Evolutionary conservation across 2,797 vertebrate genomes (phyloP).

Genomic region (Leucoraja ocellata): DNA sequence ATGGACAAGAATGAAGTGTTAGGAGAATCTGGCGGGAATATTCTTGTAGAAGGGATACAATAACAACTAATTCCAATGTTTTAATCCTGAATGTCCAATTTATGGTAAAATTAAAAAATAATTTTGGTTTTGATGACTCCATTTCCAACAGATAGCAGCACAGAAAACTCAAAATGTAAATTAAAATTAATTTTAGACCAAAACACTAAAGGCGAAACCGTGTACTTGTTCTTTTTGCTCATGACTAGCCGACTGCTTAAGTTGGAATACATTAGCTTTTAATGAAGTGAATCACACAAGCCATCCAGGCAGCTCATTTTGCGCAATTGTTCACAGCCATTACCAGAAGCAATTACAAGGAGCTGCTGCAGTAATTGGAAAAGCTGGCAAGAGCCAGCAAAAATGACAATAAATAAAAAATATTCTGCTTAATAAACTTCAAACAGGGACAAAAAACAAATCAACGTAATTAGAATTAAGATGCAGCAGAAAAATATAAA

Average conservation of each 20-base stretch:
- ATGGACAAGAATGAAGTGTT: neutral
- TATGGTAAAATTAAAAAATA: neutral
- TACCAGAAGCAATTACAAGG: slow-evolving; percentile 99
- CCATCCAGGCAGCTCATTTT: slow-evolving; percentile 99
- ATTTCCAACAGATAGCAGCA: no score
- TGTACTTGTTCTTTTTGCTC: slow-evolving; percentile 6
- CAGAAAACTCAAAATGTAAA: neutral
- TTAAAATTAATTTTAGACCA: neutral
- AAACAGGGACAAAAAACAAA: slow-evolving; percentile 90
- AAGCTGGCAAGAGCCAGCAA: slow-evolving; percentile 96
- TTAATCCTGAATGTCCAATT: neutral
- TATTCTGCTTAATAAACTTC: slow-evolving; percentile 98
- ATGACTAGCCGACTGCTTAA: slow-evolving; percentile 18
- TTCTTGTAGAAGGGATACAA: neutral
- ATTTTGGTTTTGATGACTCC: neutral
- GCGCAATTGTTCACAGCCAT: slow-evolving; percentile 99
- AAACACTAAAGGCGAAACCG: neutral
- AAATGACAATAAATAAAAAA: slow-evolving; percentile 99
- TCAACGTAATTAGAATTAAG: slow-evolving; percentile 99
- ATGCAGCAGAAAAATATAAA: slow-evolving; percentile 74
- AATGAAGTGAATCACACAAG: slow-evolving; percentile 99
- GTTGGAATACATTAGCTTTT: slow-evolving; percentile 85
- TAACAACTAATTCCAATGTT: neutral
- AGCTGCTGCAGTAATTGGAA: slow-evolving; percentile 99
- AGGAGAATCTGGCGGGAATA: neutral